phyloP scores from a whole-genome alignment of 2,113 vertebrate genomes.

The Malurus melanocephalus region DNA sequence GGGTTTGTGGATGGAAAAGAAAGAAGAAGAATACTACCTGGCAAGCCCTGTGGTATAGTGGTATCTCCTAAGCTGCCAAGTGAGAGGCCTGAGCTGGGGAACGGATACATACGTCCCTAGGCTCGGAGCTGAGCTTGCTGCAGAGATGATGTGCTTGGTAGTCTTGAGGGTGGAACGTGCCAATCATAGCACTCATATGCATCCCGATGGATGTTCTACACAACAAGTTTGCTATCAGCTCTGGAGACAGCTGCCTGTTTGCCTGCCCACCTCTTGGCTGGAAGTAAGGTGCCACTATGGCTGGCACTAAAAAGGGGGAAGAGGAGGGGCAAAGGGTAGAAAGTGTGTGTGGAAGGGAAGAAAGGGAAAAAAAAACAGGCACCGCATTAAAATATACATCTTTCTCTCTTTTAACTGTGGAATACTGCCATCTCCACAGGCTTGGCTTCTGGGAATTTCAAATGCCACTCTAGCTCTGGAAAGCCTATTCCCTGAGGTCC shows the following conservation, averaged over 20 bases:
- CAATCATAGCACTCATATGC: constrained; percentile 70
- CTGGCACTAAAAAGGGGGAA: constrained; percentile 67
- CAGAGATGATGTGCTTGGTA: constrained; percentile 70
- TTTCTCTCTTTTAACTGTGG: constrained; percentile 37
- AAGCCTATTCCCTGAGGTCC: neutral
- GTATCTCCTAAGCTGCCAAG: constrained; percentile 72
- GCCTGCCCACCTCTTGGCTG: constrained; percentile 73
- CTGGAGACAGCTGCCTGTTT: constrained; percentile 75
- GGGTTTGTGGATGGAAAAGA: constrained; percentile 63
- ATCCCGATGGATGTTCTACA: constrained; percentile 69
- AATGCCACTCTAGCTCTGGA: neutral
- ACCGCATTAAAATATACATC: constrained; percentile 63
- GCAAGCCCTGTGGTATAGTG: constrained; percentile 69
- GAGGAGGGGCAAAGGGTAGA: constrained; percentile 71
- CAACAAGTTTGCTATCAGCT: constrained; percentile 72
- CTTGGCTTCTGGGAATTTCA: constrained; percentile 18
- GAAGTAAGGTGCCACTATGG: constrained; percentile 69
- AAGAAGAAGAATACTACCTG: constrained; percentile 75
- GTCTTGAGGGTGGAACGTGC: constrained; percentile 71
- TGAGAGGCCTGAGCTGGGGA: constrained; percentile 72
- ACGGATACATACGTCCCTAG: constrained; percentile 66
- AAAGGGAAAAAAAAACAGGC: constrained; percentile 64
- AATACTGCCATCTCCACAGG: constrained; percentile 35
- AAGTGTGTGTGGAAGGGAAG: constrained; percentile 69
- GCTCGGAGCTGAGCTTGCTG: constrained; percentile 69